Base-by-base conservation (phyloP, 2,113 vertebrate genomes). In the Ceratotherium simum region DNA sequence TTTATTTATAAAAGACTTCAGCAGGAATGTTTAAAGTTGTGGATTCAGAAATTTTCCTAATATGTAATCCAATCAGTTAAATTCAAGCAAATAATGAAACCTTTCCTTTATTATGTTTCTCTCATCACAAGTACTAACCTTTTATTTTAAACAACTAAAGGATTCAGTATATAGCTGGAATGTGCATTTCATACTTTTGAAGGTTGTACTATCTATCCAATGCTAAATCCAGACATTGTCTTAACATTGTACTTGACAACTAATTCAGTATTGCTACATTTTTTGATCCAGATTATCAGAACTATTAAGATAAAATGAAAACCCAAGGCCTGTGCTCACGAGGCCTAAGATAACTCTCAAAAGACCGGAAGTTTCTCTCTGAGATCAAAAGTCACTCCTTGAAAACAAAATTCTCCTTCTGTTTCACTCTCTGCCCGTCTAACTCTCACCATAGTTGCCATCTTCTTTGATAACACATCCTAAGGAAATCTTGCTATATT, bases 81-180 rank as follows among this genome's bases (percentile, higher is more conserved):
- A 58, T 90, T 95, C 39, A 94, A 72, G 39, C 17, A 92, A 42
- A 83, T 58, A 76, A 69, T 39, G 33, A 88, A 75, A 83, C 2
- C 0, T 67, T 90, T n/a, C 16, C 36, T 54, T 80, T 73, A 39
- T 48, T 56, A 36, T 60, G 67, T 97, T 79, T 64, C 64, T 67
- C 25, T 67, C 20, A 91, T 67, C 8, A 27, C 2, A 88, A 56
- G 29, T 20, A 86, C 58, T 95, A 79, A 81, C 20, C 14, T 65
- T 95, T 20, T 48, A 67, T 89, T 93, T 89, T n/a, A 89, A 84
- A 90, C 64, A 80, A 54, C 29, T 60, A 56, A 86, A 84, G 10
- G 9, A 84, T 31, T 60, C 23, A 8, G 8, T 73, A 2, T 25
- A 27, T 1, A 51, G 21, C 51, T 13, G 2, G 23, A 25, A 62